Evolutionary conservation across 1,140 invertebrate genomes (phyloP).

Genomic region (Ridgeia piscesae): DNA sequence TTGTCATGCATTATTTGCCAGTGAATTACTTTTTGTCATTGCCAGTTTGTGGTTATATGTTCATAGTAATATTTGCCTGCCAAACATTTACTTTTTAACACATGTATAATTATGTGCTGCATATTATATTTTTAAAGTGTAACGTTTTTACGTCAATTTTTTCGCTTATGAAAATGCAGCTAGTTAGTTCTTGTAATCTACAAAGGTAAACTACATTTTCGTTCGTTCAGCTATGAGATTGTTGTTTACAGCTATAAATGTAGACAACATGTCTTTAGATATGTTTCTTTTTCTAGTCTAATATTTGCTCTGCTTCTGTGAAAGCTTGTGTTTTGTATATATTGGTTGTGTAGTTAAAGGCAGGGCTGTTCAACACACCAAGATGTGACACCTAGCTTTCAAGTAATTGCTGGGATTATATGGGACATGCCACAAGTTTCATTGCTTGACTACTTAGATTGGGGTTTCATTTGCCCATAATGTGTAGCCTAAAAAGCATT

Average conservation of each 20-base stretch:
- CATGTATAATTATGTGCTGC: neutral
- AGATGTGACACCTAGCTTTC: neutral
- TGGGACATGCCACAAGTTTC: too few species aligned
- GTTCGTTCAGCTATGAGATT: neutral
- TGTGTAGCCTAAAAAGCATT: too few species aligned
- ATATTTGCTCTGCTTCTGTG: neutral
- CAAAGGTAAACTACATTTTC: neutral
- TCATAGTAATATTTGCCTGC: neutral
- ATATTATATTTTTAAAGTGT: neutral
- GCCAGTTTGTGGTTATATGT: neutral
- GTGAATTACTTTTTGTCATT: neutral
- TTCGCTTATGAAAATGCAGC: neutral
- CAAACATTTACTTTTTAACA: neutral
- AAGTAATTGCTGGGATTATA: too few species aligned
- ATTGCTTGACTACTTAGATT: too few species aligned
- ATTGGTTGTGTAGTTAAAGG: neutral
- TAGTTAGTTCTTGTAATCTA: neutral
- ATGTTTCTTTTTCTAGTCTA: neutral
- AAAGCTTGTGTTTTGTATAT: neutral
- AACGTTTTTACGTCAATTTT: neutral
- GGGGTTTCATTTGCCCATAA: too few species aligned
- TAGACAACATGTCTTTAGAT: neutral
- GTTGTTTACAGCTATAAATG: neutral
- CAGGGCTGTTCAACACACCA: neutral
- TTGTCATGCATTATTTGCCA: neutral